Conservation (phyloP, 2,113 vertebrate species). For the Microcebus griseorufus region DNA sequence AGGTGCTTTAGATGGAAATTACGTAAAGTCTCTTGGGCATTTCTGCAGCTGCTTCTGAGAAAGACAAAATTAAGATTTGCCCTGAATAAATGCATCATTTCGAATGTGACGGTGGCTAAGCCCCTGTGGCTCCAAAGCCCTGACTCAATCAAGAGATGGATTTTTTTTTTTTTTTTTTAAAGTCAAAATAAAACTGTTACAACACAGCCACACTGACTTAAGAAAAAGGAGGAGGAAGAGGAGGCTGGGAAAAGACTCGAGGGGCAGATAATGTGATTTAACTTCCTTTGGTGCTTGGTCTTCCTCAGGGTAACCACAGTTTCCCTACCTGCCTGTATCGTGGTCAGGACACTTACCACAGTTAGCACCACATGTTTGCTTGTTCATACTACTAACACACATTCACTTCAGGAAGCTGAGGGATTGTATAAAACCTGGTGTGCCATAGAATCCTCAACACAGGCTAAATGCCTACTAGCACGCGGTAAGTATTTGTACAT, state of each 20-base stretch:
- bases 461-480: neutral
- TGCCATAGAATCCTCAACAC: neutral
- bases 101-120: neutral
- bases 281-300: neutral
- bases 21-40: neutral
- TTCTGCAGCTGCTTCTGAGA: neutral
- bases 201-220: neutral
- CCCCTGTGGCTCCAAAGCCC: neutral
- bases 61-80: neutral
- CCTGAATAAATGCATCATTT: conserved; percentile 36
- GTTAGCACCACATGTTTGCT: neutral
- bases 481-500: neutral
- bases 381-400: neutral
- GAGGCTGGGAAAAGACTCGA: neutral
- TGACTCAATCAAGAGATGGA: conserved; percentile 32
- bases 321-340: neutral
- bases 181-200: conserved; percentile 22
- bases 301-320: neutral
- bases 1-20: neutral
- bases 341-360: neutral
- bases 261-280: neutral
- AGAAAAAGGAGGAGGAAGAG: too few relatives aligned
- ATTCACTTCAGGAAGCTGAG: neutral
- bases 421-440: neutral
- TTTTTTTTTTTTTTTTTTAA: too few relatives aligned